Conservation (phyloP, 2,888 invertebrate genomes). For the Hydrotaea cyrtoneurina region DNA sequence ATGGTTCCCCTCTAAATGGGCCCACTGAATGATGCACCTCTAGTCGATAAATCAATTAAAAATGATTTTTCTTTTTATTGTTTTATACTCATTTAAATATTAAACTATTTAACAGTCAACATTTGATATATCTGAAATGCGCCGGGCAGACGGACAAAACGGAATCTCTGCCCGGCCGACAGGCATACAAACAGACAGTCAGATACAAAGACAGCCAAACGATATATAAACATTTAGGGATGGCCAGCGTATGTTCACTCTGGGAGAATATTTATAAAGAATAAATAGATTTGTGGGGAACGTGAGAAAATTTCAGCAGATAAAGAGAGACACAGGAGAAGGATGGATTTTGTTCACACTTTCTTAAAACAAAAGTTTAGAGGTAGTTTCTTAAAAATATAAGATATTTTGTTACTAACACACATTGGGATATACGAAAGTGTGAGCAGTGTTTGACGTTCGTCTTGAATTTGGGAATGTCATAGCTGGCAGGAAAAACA, state of each 20-base stretch:
- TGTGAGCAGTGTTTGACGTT: no score
- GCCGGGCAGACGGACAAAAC: not conserved
- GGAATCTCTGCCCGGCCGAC: not conserved
- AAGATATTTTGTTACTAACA: no score
- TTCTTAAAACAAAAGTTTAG: no score
- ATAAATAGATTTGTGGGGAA: not conserved
- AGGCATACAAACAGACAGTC: not conserved
- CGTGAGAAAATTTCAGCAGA: not conserved
- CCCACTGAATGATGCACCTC: slow-evolving; percentile 30
- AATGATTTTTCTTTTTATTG: slow-evolving; percentile 37
- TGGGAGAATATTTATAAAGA: not conserved
- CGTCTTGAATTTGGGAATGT: no score
- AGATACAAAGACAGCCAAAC: not conserved
- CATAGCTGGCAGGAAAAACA: no score
- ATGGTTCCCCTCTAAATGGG: not conserved
- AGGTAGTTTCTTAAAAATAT: no score
- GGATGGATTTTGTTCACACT: no score
- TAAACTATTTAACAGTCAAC: slow-evolving; percentile 27
- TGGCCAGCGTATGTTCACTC: not conserved
- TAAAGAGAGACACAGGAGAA: not conserved
- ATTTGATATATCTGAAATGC: slow-evolving; percentile 7
- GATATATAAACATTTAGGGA: not conserved
- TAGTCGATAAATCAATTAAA: slow-evolving; percentile 44
- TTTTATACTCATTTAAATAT: slow-evolving; percentile 50
- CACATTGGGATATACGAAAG: no score